Evolutionary conservation across 2,888 invertebrate species (phyloP).

Genomic region (Ceraclea dissimilis): DNA sequence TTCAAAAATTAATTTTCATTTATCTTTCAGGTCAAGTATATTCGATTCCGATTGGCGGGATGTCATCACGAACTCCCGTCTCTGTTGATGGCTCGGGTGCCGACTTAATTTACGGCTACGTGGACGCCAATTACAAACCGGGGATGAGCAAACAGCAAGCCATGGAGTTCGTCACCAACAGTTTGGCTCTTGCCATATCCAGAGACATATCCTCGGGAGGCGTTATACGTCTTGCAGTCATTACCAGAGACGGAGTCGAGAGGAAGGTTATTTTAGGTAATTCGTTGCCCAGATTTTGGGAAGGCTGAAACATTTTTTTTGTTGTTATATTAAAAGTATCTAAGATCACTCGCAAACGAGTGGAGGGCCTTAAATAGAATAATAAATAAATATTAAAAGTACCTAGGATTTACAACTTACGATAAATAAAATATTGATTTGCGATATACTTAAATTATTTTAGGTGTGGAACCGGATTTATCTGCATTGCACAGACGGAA

Average conservation of each 20-base stretch:
- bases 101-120: slow-evolving; percentile 89
- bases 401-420: too few relatives aligned
- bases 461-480: too few relatives aligned
- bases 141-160: slow-evolving; percentile 84
- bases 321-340: neutral
- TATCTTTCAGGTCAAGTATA: slow-evolving; percentile 58
- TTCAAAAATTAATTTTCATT: too few relatives aligned
- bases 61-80: slow-evolving; percentile 80
- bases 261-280: slow-evolving; percentile 61
- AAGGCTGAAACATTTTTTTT: slow-evolving; percentile 28
- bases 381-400: too few relatives aligned
- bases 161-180: slow-evolving; percentile 77
- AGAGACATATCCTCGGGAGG: slow-evolving; percentile 96
- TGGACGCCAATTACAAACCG: slow-evolving; percentile 84
- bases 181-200: slow-evolving; percentile 80
- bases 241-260: slow-evolving; percentile 79
- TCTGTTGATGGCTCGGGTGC: slow-evolving; percentile 95
- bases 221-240: slow-evolving; percentile 80
- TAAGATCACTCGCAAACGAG: too few relatives aligned
- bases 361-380: too few relatives aligned
- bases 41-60: slow-evolving; percentile 76
- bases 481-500: too few relatives aligned
- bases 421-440: too few relatives aligned
- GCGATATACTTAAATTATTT: too few relatives aligned
- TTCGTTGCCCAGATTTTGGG: slow-evolving; percentile 67